Percentiles rank a stretch among this genome's conserved stretches.
Evolutionary conservation across 1,140 invertebrate genomes (phyloP).

Genomic region (Caenorhabditis brenneri): DNA sequence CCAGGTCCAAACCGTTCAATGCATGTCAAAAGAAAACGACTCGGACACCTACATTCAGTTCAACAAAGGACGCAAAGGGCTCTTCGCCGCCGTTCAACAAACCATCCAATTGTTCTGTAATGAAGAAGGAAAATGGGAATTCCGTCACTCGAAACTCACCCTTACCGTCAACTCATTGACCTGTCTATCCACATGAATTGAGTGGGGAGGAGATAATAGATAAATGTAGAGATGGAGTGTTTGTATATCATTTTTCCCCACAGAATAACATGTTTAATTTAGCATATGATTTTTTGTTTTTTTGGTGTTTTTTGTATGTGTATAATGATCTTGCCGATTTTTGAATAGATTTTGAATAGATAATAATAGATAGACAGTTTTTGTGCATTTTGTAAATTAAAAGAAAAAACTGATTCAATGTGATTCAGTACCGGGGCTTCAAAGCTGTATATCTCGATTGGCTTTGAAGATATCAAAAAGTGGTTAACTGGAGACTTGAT

Average conservation of each 20-base stretch:
- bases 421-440: no score
- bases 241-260: constrained; percentile 1
- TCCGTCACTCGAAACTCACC: constrained; percentile 19
- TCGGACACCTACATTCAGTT: constrained; percentile 20
- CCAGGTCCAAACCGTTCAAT: constrained; percentile 28
- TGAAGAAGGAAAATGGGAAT: constrained; percentile 24
- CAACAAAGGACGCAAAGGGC: background rate
- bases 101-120: constrained; percentile 3
- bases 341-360: background rate
- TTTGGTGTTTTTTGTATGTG: background rate
- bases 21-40: background rate
- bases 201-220: background rate
- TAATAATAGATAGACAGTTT: no score
- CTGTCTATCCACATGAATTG: background rate
- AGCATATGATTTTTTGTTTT: background rate
- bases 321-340: background rate
- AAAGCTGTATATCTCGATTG: no score
- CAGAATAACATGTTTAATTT: background rate
- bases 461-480: no score
- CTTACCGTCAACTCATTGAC: constrained; percentile 7
- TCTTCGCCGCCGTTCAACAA: constrained; percentile 22
- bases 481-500: no score
- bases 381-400: no score
- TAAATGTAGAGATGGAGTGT: background rate
- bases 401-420: no score